Evolutionary conservation across 1,140 invertebrate genomes (phyloP).

Genomic region (Camponotus pennsylvanicus): DNA sequence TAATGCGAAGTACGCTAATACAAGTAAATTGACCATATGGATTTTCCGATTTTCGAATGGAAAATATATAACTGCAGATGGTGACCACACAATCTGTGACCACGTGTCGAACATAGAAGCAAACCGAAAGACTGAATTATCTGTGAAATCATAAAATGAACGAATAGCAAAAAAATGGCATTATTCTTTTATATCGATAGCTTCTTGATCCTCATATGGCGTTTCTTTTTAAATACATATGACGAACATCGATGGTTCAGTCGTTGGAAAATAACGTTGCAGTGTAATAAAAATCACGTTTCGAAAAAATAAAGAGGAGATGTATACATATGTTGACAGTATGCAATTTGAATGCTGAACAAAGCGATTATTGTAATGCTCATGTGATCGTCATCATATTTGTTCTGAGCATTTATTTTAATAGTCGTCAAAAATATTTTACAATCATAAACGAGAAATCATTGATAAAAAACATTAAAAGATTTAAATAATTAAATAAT

Average conservation of each 20-base stretch:
- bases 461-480: background rate
- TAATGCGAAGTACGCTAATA: background rate
- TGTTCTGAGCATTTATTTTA: background rate
- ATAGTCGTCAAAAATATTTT: background rate
- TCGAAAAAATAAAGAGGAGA: background rate
- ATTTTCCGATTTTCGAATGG: slow-evolving; percentile 6
- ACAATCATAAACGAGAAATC: background rate
- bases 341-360: background rate
- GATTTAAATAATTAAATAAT: background rate
- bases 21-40: slow-evolving; percentile 21
- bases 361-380: background rate
- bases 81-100: background rate
- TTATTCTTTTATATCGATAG: background rate
- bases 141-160: slow-evolving; percentile 19
- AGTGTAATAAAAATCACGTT: background rate
- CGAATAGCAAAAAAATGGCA: background rate
- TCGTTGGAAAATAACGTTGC: background rate
- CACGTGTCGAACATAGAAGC: background rate
- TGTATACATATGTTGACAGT: slow-evolving; percentile 10
- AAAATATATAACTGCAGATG: slow-evolving; percentile 36
- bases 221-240: background rate
- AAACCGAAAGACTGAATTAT: background rate
- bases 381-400: background rate
- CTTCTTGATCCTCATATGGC: background rate
- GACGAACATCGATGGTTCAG: background rate